Evolutionary conservation across 2,888 invertebrate genomes (phyloP).

Genomic region (Hypomecis punctinalis): DNA sequence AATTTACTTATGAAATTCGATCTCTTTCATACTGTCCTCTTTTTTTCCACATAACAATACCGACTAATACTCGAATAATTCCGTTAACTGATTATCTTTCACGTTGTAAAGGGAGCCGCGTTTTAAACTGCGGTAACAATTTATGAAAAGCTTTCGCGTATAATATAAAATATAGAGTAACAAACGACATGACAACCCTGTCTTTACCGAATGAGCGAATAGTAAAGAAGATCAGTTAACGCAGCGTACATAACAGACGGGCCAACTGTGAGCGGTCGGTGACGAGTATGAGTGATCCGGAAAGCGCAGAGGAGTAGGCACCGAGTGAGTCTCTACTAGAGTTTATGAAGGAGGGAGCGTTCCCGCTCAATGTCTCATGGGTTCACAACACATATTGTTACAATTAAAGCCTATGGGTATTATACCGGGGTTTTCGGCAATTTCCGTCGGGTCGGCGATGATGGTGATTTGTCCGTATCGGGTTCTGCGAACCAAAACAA

Average conservation of each 20-base stretch:
- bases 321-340: constrained; percentile 82
- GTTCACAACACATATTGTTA: constrained; percentile 86
- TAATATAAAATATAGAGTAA: constrained; percentile 8
- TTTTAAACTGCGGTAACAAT: constrained; percentile 19
- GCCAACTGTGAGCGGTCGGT: constrained; percentile 56
- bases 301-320: constrained; percentile 82
- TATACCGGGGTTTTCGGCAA: constrained; percentile 99
- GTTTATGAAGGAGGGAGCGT: constrained; percentile 71
- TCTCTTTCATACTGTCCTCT: constrained; percentile 38
- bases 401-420: constrained; percentile 86
- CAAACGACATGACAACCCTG: constrained; percentile 5
- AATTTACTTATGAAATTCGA: constrained; percentile 22
- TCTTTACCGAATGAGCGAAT: constrained; percentile 28
- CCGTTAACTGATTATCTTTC: constrained; percentile 62
- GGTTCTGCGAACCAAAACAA: constrained; percentile 88
- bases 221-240: constrained; percentile 61
- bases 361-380: constrained; percentile 75
- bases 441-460: constrained; percentile 96
- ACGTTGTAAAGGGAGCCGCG: constrained; percentile 32
- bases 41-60: constrained; percentile 37
- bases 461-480: constrained; percentile 94
- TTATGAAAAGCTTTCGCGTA: constrained; percentile 27
- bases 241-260: constrained; percentile 53
- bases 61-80: constrained; percentile 26
- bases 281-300: constrained; percentile 62